Evolutionary conservation across 2,113 vertebrate genomes (phyloP), one percentile per base, ranked within the genome.

Genomic region (Anseranas semipalmata): DNA sequence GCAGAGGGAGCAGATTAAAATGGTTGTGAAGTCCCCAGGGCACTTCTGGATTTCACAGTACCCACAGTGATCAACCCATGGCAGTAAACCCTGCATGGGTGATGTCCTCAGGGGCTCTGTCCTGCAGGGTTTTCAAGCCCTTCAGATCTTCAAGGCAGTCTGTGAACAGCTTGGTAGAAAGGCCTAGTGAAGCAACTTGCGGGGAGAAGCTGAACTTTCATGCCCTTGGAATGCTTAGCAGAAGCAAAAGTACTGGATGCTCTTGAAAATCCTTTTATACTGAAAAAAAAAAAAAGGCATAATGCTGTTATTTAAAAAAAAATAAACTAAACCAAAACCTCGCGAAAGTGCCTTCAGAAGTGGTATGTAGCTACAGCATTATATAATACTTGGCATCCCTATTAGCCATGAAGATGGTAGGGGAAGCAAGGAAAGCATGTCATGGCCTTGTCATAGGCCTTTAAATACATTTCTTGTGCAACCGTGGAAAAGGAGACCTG

Each of bases 81-180:
- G 81, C 48, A 46, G 19, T 15, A 35, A 87, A 27, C 24, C 27
- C 72, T 32, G 4, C 30, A 18, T 1, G 2, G 2, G 14, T 11
- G 74, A 11, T 14, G 32, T 15, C 79, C 65, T 50, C 45, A 5
- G 9, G 55, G 41, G 21, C n/a, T 45, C 30, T 48, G 10, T 52
- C 33, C 72, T 62, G 32, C 10, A 35, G 70, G 41, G 27, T 55
- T 78, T 63, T 24, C 32, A 7, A 55, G 3, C 9, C 24, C 30
- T 63, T 0, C 1, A 39, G 3, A 7, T 19, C 22, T 45, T 33
- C 16, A 45, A 24, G 10, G 33, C 24, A 33, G 27, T 22, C 35
- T 76, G 13, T 25, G 17, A 85, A 7, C 22, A 59, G 3, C 35
- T 39, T 21, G 24, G 37, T 13, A 46, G 70, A 74, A 91, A 59